These are phyloP conservation scores for Plebejus melissa DNA, from an alignment of 2,888 invertebrate species.

Conservation along the genomic window DNA sequence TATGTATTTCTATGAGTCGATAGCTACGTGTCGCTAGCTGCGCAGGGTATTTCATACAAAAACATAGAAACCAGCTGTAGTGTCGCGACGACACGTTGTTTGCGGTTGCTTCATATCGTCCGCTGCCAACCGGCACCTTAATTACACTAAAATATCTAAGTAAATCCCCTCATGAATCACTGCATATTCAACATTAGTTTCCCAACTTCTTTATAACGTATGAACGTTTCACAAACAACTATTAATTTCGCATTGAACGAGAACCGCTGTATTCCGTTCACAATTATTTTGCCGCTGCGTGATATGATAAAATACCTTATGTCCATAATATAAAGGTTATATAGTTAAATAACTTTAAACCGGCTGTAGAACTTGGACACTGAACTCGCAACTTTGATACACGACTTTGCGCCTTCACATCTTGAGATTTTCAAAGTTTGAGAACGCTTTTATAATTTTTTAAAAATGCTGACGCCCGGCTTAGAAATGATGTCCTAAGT, in stretches of 20 bases:
- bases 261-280: conserved; percentile 22
- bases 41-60: too few species aligned
- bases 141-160: not conserved
- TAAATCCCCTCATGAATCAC: not conserved
- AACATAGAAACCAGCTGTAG: too few species aligned
- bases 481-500: conserved; percentile 5
- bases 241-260: conserved; percentile 48
- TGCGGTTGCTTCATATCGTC: too few species aligned
- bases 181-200: not conserved
- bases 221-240: conserved; percentile 41
- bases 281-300: not conserved
- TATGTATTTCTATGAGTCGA: too few species aligned
- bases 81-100: too few species aligned
- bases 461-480: not conserved
- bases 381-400: conserved; percentile 42
- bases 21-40: too few species aligned
- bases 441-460: conserved; percentile 18
- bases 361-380: conserved; percentile 37
- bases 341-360: not conserved
- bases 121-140: too few species aligned
- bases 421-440: conserved; percentile 28
- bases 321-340: not conserved
- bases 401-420: conserved; percentile 35
- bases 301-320: not conserved
- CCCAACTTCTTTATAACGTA: conserved; percentile 1